These are phyloP conservation scores for Australoheros facetus DNA, from an alignment of 2,797 vertebrate genomes.

Conservation along the genomic window DNA sequence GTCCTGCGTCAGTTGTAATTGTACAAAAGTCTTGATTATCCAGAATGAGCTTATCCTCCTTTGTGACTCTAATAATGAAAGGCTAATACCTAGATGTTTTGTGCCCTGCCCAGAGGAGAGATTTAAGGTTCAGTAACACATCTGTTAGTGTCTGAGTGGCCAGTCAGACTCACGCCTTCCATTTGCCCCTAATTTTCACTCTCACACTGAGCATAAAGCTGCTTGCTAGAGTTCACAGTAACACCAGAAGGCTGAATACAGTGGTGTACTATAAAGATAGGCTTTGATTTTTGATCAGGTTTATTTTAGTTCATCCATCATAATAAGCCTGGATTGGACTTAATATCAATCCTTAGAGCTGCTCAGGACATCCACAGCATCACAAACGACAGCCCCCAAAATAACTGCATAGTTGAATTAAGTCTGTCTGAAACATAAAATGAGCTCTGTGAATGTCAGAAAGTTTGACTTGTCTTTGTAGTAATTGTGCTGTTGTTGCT, in stretches of 20 bases:
- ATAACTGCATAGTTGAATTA: background rate
- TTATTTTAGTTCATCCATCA: conserved; percentile 1
- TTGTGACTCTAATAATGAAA: background rate
- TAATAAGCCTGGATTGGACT: conserved; percentile 23
- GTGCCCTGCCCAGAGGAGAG: background rate
- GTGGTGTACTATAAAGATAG: background rate
- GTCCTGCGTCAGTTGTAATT: background rate
- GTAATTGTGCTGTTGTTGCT: background rate
- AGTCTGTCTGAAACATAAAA: background rate
- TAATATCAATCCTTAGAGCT: background rate
- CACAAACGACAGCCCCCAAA: background rate
- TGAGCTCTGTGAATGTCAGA: background rate
- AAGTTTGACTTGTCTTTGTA: background rate
- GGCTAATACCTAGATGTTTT: background rate
- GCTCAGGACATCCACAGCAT: background rate
- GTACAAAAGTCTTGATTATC: background rate
- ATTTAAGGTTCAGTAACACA: background rate
- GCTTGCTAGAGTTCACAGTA: background rate
- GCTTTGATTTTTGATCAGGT: conserved; percentile 6
- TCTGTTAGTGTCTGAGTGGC: background rate
- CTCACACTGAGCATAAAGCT: background rate
- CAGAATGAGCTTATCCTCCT: background rate
- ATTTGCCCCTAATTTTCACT: background rate
- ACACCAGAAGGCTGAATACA: background rate
- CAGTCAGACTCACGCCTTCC: background rate